A percentile compares a stretch with the other conserved stretches of the same genome.
phyloP scores from a whole-genome alignment of 2,797 vertebrate genomes.

The Saxicola maurus region DNA sequence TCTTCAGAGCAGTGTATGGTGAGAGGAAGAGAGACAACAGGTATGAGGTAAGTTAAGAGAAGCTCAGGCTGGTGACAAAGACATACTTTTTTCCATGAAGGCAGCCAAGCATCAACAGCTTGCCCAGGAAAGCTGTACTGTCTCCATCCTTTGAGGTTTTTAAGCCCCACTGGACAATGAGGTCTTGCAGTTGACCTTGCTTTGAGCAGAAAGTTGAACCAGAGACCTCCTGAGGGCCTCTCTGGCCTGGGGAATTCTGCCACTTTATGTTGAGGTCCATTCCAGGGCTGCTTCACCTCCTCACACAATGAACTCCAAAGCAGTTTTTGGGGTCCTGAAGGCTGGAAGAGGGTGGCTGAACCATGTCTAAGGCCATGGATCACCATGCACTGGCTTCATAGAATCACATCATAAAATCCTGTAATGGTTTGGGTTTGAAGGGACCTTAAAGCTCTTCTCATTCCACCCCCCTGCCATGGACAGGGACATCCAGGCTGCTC shows the following conservation, averaged over 20 bases:
- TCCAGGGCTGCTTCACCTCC: not conserved
- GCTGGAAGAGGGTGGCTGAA: not conserved
- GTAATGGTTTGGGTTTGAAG: not conserved
- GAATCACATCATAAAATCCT: not conserved
- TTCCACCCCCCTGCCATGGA: accelerated
- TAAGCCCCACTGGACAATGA: not conserved
- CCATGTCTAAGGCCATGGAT: not conserved
- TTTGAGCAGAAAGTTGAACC: not conserved
- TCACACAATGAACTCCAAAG: not conserved
- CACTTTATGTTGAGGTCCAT: not conserved
- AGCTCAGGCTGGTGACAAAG: not conserved
- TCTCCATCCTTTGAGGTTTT: not conserved
- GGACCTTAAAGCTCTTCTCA: not conserved
- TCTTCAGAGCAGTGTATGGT: not conserved
- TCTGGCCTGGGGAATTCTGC: not conserved
- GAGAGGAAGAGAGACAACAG: not conserved
- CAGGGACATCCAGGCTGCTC: not conserved
- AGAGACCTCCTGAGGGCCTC: not conserved
- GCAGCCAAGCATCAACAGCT: not conserved
- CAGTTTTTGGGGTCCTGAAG: not conserved
- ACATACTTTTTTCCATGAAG: not conserved
- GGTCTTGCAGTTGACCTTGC: not conserved
- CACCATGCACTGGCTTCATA: not conserved
- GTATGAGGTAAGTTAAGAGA: not conserved
- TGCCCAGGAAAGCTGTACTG: not conserved